Evolutionary conservation across 2,113 vertebrate genomes (phyloP), one percentile per base, ranked within the genome.

Genomic region (Aviceda subcristata): DNA sequence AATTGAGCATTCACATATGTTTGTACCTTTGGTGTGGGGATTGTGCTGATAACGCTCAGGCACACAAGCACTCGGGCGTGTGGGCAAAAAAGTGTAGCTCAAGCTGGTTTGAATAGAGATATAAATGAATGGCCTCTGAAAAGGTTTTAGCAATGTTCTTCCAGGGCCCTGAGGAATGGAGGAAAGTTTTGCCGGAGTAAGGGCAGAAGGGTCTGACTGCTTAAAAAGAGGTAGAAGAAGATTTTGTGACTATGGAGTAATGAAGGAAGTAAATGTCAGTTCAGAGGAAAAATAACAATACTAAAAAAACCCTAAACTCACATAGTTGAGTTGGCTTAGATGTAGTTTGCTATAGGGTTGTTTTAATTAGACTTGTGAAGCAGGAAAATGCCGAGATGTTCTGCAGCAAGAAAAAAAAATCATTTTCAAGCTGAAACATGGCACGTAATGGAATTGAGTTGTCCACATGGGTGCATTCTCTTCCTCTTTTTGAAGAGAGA

Each of bases 401-500:
- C 50, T 71, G 69, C 77, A 88, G 48, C 20, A 94, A 72, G 36
- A 46, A 83, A 92, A 79, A 51, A 63, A 21, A 84, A n/a, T 5
- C 1, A 12, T 88, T 95, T 96, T 94, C 94, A 97, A 91, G 94
- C 84, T 88, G 84, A 92, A 95, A 94, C 66, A 55, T 76, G 80
- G 84, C 30, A 90, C 13, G 1, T 60, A 92, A 48, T 92, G 86
- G 74, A 91, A 90, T 24, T 56, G 34, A 69, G 50, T 51, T 96
- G 92, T 95, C 95, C 91, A 96, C 84, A 66, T 81, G 91, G 69
- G 53, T 95, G 86, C 91, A 94, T 96, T 96, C 73, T 94, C 69
- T 38, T 94, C 66, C 53, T 85, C 82, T 53, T 84, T 94, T 90
- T 94, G 62, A 92, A 91, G 41, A 66, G 9, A 76, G n/a, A 50